A percentile compares a stretch with the other conserved stretches of the same genome.
Evolutionary conservation across 2,888 invertebrate species (phyloP).

Genomic region (Sarcophaga rosellei): DNA sequence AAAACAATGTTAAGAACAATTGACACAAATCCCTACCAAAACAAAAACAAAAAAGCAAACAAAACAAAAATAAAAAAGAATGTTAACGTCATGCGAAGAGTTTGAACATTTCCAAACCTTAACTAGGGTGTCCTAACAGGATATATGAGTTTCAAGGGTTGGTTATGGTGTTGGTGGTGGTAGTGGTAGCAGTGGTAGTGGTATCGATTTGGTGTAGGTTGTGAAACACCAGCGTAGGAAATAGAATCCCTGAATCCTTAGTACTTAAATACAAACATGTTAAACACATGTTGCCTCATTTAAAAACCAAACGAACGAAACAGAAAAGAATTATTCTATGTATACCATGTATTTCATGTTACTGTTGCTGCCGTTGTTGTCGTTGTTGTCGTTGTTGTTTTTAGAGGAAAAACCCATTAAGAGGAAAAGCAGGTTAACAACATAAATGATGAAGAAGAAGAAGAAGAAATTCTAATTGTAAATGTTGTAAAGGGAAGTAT

Average conservation of each 20-base stretch:
- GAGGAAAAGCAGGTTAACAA: slow-evolving; percentile 65
- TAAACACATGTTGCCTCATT: slow-evolving; percentile 76
- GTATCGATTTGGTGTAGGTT: neutral
- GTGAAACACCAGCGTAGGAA: neutral
- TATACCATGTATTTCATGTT: slow-evolving; percentile 1
- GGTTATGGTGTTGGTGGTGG: neutral
- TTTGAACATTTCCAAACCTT: slow-evolving; percentile 29
- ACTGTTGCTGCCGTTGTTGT: neutral
- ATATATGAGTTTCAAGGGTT: neutral
- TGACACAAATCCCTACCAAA: slow-evolving; percentile 68
- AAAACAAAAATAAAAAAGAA: slow-evolving; percentile 46
- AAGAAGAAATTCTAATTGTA: neutral
- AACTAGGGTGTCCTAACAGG: neutral
- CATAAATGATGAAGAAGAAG: slow-evolving; percentile 52
- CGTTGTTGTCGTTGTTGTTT: slow-evolving; percentile 21
- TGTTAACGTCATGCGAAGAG: slow-evolving; percentile 59
- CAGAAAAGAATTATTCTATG: neutral
- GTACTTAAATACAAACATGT: slow-evolving; percentile 70
- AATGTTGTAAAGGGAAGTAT: neutral
- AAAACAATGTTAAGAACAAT: slow-evolving; percentile 61
- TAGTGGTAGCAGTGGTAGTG: no score
- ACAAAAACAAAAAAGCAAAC: neutral
- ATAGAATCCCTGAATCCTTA: slow-evolving; percentile 38
- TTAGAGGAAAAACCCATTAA: slow-evolving; percentile 49
- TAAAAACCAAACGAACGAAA: slow-evolving; percentile 50